Evolutionary conservation across 2,113 vertebrate genomes (phyloP), one percentile per base, ranked within the genome.

Genomic region (Chloropsis cyanopogon): DNA sequence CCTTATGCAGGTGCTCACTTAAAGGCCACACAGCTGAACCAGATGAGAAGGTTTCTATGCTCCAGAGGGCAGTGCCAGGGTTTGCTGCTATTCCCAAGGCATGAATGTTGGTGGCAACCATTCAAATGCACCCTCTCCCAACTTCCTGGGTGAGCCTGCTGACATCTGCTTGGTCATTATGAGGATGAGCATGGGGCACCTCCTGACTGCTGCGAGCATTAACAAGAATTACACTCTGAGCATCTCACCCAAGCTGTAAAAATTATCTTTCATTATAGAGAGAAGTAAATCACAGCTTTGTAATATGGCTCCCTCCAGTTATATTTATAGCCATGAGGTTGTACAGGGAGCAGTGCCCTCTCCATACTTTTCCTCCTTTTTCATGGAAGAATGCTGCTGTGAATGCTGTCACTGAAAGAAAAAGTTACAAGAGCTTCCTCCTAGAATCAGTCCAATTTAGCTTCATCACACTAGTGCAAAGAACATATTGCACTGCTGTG

Each of bases 401-500:
- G 59, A 71, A 50, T 83, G 71, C 64, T 89, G 66, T 59, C 69
- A 94, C 85, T 89, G 92, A 83, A 47, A 86, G 64, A 69, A 95
- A 80, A 91, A 85, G 70, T 92, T 66, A 50, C 46, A 50, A 90
- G 88, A 86, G 90, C 93, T 80, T 77, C 77, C 90, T 95, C 54
- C 37, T 63, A 72, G 80, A 72, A 87, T 23, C 39, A 22, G 97
- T 77, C 95, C 82, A 78, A 90, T 96, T 96, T 91, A 88, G 94
- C 79, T 49, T 90, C 79, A 29, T 82, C 33, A 46, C 87, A 60
- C 86, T 86, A 20, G 84, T 72, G 84, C 44, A 84, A 94, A 95
- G 92, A 92, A 95, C 95, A 95, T 97, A 97, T 95, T 95, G 96
- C 86, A 84, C 82, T 85, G 52, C 95, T 4, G n/a, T n/a, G 86